Evolutionary conservation across 2,113 vertebrate species (phyloP).

Genomic region (Macrotis lagotis): DNA sequence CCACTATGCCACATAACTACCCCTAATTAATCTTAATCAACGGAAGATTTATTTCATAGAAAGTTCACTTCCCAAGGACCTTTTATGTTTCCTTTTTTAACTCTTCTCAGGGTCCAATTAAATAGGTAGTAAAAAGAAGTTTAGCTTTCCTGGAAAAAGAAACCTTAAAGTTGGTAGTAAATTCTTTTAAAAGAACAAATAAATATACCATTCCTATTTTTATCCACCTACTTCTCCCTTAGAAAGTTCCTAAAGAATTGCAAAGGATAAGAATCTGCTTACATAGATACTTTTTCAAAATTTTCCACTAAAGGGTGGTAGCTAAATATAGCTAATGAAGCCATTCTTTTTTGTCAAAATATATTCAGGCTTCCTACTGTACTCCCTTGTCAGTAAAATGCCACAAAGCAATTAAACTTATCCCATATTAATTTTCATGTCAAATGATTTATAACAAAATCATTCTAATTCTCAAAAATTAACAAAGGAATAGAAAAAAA

Average conservation of each 20-base stretch:
- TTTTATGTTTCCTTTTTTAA: neutral
- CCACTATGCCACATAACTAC: too few relatives aligned
- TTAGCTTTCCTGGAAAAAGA: neutral
- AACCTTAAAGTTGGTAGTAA: conserved; percentile 9
- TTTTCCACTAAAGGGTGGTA: conserved; percentile 12
- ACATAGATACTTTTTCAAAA: conserved; percentile 16
- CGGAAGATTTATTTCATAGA: neutral
- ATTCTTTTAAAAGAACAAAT: neutral
- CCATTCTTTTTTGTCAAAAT: conserved; percentile 58
- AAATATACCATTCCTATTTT: neutral
- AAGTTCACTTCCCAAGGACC: neutral
- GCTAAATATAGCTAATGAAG: conserved; percentile 51
- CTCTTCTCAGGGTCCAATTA: neutral
- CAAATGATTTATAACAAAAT: conserved; percentile 46
- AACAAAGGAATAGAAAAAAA: neutral
- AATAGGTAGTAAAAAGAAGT: neutral
- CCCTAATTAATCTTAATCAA: neutral
- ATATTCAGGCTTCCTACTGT: conserved; percentile 39
- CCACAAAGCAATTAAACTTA: conserved; percentile 63
- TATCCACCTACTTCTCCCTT: neutral
- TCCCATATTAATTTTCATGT: conserved; percentile 50
- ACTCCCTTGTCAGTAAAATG: neutral
- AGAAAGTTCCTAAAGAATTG: conserved; percentile 5
- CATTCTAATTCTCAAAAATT: conserved; percentile 48
- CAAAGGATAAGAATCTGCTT: conserved; percentile 16